A percentile compares a stretch with the other conserved stretches of the same genome.
phyloP scores from a whole-genome alignment of 1,140 invertebrate genomes.

The Drosophila varians region DNA sequence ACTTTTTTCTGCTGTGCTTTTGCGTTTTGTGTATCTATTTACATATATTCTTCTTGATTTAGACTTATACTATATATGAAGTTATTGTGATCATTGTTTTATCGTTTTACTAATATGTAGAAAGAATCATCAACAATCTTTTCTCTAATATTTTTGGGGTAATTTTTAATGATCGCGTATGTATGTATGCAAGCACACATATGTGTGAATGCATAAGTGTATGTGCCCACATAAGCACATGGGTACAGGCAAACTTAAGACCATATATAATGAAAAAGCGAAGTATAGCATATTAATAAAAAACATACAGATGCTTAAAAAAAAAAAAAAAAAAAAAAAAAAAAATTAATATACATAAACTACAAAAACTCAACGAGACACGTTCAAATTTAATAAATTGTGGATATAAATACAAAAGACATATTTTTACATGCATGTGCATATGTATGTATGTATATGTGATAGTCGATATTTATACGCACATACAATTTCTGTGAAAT shows the following conservation, averaged over 20 bases:
- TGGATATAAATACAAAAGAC: too few relatives aligned
- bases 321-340: too few relatives aligned
- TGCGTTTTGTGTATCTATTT: slow-evolving; percentile 9
- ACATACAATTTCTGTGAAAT: too few relatives aligned
- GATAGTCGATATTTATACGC: too few relatives aligned
- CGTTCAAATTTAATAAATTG: too few relatives aligned
- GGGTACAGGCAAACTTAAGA: neutral
- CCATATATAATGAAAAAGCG: slow-evolving; percentile 1
- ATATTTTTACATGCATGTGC: too few relatives aligned
- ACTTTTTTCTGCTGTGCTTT: slow-evolving; percentile 14
- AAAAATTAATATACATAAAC: too few relatives aligned
- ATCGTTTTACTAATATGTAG: neutral
- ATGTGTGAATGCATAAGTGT: slow-evolving; percentile 12
- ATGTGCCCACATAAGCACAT: too few relatives aligned
- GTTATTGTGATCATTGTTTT: neutral
- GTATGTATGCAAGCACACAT: slow-evolving; percentile 15
- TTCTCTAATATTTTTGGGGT: neutral
- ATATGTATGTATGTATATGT: too few relatives aligned
- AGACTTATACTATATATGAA: neutral
- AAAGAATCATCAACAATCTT: neutral
- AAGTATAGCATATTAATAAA: neutral
- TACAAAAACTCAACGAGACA: too few relatives aligned
- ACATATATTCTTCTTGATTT: neutral
- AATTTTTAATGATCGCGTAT: neutral
- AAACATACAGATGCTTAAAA: too few relatives aligned